phyloP scores from a whole-genome alignment of 35 echinoderm and acorn worm species.

The Apostichopus japonicus region DNA sequence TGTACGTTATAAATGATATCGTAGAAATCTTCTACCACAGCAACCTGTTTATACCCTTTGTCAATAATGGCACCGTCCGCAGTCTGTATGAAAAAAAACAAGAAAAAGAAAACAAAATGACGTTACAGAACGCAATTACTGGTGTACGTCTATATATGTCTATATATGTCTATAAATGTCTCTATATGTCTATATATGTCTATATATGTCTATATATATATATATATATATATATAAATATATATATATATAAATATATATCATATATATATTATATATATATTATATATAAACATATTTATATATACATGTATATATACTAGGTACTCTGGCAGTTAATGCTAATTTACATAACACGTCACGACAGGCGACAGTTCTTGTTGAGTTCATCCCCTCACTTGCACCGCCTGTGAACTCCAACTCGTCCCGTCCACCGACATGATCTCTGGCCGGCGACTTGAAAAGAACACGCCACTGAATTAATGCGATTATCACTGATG shows the following conservation, averaged over 20 bases:
- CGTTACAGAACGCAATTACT: no score
- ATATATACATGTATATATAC: no score
- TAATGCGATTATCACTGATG: slow-evolving; percentile 47
- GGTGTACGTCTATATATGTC: no score
- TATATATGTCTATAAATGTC: no score
- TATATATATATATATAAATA: no score
- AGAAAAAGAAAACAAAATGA: background rate
- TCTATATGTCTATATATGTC: no score
- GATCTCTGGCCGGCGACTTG: slow-evolving; percentile 32
- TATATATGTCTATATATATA: no score
- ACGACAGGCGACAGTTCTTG: background rate
- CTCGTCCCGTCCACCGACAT: slow-evolving; percentile 26
- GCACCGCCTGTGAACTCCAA: slow-evolving; percentile 17
- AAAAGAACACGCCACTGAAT: slow-evolving; percentile 30
- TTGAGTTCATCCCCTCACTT: background rate
- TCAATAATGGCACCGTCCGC: slow-evolving; percentile 88
- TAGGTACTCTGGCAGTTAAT: background rate
- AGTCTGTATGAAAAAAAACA: slow-evolving; percentile 48
- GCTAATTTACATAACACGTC: background rate
- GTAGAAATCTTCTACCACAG: slow-evolving; percentile 97
- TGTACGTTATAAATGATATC: slow-evolving; percentile 95
- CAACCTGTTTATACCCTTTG: slow-evolving; percentile 92
- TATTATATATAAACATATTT: no score
- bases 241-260: no score
- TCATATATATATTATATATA: no score